Conservation (phyloP, 2,113 vertebrate species). For the Zootoca vivipara region DNA sequence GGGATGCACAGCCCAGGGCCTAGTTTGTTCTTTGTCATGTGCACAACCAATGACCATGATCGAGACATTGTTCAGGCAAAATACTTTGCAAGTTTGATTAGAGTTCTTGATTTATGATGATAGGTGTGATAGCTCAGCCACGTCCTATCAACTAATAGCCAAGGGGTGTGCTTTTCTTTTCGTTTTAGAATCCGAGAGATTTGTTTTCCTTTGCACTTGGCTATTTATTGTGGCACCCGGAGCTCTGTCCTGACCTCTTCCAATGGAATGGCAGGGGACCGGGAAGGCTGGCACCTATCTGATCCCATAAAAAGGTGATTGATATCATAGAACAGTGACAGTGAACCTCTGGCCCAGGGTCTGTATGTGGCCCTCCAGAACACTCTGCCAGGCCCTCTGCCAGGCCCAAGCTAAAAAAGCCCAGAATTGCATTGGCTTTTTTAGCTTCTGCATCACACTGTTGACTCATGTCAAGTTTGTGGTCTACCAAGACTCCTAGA, state of each 20-base stretch:
- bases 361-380: too few relatives aligned
- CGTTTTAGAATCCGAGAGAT: constrained; percentile 53
- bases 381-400: too few relatives aligned
- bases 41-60: constrained; percentile 9
- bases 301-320: constrained; percentile 30
- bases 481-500: too few relatives aligned
- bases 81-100: constrained; percentile 37
- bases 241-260: constrained; percentile 42
- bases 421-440: too few relatives aligned
- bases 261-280: constrained; percentile 38
- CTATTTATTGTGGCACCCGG: constrained; percentile 65
- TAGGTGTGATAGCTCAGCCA: constrained; percentile 35
- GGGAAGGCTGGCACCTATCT: constrained; percentile 22
- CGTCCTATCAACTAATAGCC: constrained; percentile 64
- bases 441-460: too few relatives aligned
- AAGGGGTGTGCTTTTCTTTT: constrained; percentile 60
- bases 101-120: constrained; percentile 58
- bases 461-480: too few relatives aligned
- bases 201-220: constrained; percentile 61
- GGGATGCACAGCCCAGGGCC: neutral
- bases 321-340: neutral
- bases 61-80: constrained; percentile 45
- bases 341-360: too few relatives aligned
- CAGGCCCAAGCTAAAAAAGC: too few relatives aligned
- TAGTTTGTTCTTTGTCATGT: neutral